Evolutionary conservation across 2,113 vertebrate species (phyloP).

Genomic region (Gopherus flavomarginatus): DNA sequence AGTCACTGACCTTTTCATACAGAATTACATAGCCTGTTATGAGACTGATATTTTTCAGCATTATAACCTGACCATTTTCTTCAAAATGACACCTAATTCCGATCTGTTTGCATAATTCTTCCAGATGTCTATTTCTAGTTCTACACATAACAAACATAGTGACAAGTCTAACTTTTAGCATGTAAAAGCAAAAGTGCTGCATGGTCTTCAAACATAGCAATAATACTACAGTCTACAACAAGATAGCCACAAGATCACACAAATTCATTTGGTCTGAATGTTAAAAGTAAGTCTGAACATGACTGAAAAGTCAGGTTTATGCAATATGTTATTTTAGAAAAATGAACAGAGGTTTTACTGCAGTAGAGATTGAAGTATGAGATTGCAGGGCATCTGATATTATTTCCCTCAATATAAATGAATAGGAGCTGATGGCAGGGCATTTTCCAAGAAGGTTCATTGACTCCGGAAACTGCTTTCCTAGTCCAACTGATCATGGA

Average conservation of each 20-base stretch:
- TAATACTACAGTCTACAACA: not conserved
- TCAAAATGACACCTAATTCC: not conserved
- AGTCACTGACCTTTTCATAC: not conserved
- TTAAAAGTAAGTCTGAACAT: not conserved
- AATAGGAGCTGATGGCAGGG: not conserved
- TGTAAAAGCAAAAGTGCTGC: not conserved
- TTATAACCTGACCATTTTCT: not conserved
- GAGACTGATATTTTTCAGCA: not conserved
- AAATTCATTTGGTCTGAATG: not conserved
- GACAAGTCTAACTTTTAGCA: not conserved
- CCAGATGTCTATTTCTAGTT: not conserved
- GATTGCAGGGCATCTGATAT: not conserved
- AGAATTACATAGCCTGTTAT: not conserved
- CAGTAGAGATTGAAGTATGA: not conserved
- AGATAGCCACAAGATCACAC: not conserved
- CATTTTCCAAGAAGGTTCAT: not conserved
- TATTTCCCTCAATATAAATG: rapidly evolving
- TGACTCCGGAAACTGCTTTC: not conserved
- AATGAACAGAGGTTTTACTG: not conserved
- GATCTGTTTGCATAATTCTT: not conserved
- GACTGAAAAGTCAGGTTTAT: not conserved
- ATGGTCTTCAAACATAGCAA: not conserved
- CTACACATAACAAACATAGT: not conserved
- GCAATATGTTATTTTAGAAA: not conserved
- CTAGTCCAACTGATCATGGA: not conserved